phyloP scores from a whole-genome alignment of 2,113 vertebrate species.

The Cheirogaleus medius region DNA sequence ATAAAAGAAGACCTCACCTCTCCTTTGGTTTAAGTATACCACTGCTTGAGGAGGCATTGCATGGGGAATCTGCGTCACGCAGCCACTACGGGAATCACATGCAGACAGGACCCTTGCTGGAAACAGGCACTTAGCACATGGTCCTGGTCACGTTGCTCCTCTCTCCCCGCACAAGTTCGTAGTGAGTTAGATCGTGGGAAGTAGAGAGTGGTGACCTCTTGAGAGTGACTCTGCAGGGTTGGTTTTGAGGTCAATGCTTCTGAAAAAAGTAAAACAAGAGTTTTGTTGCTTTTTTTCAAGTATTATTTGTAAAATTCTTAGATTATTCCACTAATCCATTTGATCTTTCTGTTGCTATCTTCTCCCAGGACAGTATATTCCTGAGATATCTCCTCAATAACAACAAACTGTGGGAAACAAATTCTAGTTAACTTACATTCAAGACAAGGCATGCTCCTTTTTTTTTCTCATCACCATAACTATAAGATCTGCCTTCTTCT shows the following conservation, averaged over 20 bases:
- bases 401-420: not conserved
- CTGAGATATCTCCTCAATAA: not conserved
- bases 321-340: not conserved
- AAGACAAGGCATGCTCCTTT: not conserved
- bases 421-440: not conserved
- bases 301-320: not conserved
- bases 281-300: not conserved
- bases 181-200: constrained; percentile 53
- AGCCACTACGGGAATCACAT: not conserved
- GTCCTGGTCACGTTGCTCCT: not conserved
- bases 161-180: not conserved
- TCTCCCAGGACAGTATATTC: not conserved
- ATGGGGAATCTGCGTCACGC: too few relatives aligned
- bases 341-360: not conserved
- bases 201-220: not conserved
- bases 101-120: not conserved
- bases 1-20: accelerated
- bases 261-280: not conserved
- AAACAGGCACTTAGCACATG: not conserved
- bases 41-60: not conserved
- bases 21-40: not conserved
- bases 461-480: not conserved
- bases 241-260: not conserved
- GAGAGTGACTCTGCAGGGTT: not conserved
- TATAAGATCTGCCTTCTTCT: not conserved